Conservation (phyloP, 53 echinoderm and acorn worm species). For the Pentamera pediparva region DNA sequence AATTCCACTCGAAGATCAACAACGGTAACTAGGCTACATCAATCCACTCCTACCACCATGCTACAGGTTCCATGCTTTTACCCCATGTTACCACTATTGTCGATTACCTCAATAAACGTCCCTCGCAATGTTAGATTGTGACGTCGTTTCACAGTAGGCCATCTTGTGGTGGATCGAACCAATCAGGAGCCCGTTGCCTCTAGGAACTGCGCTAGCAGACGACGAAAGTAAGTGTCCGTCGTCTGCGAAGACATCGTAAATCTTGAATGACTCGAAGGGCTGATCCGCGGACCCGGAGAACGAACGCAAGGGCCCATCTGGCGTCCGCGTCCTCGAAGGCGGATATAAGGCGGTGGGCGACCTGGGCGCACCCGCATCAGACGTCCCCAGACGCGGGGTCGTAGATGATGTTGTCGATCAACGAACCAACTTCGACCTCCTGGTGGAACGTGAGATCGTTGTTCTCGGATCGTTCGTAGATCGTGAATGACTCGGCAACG, state of each 20-base stretch:
- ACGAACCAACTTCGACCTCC: background rate
- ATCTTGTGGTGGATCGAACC: background rate
- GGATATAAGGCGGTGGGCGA: background rate
- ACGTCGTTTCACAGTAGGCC: slow-evolving; percentile 4
- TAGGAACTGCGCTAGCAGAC: background rate
- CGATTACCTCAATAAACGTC: too few species aligned
- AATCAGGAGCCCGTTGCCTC: background rate
- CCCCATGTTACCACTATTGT: too few species aligned
- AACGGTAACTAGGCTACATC: too few species aligned
- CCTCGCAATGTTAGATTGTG: too few species aligned
- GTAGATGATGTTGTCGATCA: background rate
- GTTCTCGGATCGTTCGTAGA: background rate
- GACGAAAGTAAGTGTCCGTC: background rate
- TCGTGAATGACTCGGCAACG: background rate
- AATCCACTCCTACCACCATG: too few species aligned
- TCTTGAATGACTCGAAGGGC: background rate
- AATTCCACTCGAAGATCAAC: too few species aligned
- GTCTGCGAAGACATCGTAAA: background rate
- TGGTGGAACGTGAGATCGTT: background rate
- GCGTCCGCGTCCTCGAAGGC: background rate
- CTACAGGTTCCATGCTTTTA: too few species aligned
- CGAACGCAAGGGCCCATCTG: background rate
- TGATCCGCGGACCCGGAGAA: background rate
- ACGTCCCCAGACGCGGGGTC: background rate
- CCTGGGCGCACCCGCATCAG: background rate